Percentiles rank a stretch among this genome's conserved stretches.
Conservation (phyloP, 2,113 vertebrate species). For the Haemorhous mexicanus region DNA sequence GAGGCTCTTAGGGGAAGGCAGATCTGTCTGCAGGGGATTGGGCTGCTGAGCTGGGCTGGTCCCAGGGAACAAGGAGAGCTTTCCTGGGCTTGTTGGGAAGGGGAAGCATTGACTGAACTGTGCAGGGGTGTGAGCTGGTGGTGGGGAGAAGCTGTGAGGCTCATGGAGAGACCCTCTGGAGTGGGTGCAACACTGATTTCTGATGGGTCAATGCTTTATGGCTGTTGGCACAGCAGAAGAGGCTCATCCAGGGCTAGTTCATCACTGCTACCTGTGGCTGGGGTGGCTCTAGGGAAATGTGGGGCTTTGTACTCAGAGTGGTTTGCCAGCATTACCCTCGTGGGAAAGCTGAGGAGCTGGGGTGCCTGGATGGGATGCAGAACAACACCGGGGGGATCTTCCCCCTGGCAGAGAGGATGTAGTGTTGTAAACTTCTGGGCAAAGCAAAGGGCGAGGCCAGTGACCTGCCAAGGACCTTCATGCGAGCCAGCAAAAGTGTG, state of each 20-base stretch:
- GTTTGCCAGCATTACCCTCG: neutral
- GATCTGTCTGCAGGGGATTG: neutral
- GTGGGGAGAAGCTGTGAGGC: neutral
- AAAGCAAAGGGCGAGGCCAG: neutral
- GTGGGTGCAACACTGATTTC: fast-evolving
- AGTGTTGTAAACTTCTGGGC: neutral
- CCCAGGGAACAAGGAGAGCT: neutral
- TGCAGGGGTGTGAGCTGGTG: neutral
- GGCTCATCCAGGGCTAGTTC: neutral
- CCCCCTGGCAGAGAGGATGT: neutral
- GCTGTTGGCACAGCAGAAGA: neutral
- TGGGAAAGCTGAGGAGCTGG: neutral
- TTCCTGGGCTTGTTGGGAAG: neutral
- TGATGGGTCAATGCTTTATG: neutral
- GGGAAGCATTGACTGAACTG: neutral
- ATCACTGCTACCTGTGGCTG: neutral
- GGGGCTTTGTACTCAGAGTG: fast-evolving
- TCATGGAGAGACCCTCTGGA: neutral
- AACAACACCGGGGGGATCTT: neutral
- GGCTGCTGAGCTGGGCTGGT: neutral
- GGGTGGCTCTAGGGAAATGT: neutral
- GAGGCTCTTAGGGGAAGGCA: neutral
- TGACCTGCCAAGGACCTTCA: neutral
- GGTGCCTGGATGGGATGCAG: neutral
- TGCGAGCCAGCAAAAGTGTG: neutral